A percentile compares a stretch with the other conserved stretches of the same genome.
Evolutionary conservation across 2,888 invertebrate genomes (phyloP).

Genomic region (Cryptocheilus praepositus): DNA sequence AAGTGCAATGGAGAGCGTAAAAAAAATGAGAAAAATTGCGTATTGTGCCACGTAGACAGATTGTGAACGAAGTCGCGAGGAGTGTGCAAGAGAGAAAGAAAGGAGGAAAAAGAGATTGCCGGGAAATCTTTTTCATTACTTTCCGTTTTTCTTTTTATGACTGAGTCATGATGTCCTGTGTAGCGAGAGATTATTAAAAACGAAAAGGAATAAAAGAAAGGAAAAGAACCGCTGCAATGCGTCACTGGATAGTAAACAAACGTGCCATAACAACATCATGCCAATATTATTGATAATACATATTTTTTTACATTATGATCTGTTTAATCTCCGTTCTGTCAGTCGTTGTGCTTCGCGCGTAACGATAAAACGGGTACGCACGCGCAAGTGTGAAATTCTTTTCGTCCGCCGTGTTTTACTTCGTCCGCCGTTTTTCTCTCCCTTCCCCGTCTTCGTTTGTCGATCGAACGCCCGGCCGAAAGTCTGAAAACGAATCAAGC

Average conservation of each 20-base stretch:
- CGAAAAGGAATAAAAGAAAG: slow-evolving; percentile 34
- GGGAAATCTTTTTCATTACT: slow-evolving; percentile 12
- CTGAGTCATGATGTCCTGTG: slow-evolving; percentile 28
- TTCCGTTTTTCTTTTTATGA: slow-evolving; percentile 28
- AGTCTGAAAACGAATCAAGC: neutral
- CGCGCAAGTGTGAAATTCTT: slow-evolving; percentile 32
- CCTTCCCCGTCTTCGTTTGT: slow-evolving; percentile 28
- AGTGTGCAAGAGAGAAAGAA: slow-evolving; percentile 9
- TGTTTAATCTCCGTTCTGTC: slow-evolving; percentile 63
- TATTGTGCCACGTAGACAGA: slow-evolving; percentile 38
- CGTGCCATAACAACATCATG: slow-evolving; percentile 74
- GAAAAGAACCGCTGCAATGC: slow-evolving; percentile 53
- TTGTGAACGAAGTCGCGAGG: slow-evolving; percentile 40
- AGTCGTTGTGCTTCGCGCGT: slow-evolving; percentile 29
- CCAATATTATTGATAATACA: slow-evolving; percentile 72
- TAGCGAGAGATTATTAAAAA: slow-evolving; percentile 19
- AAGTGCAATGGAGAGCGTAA: slow-evolving; percentile 71
- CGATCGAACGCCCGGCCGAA: slow-evolving; percentile 26
- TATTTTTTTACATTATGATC: slow-evolving; percentile 68
- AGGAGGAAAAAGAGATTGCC: slow-evolving; percentile 7
- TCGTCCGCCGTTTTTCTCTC: slow-evolving; percentile 27
- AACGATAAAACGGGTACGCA: slow-evolving; percentile 20
- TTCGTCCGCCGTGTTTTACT: slow-evolving; percentile 27
- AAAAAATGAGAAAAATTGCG: slow-evolving; percentile 38
- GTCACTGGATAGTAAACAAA: slow-evolving; percentile 68